Evolutionary conservation across 2,888 invertebrate genomes (phyloP).

Genomic region (Itoplectis maculator): DNA sequence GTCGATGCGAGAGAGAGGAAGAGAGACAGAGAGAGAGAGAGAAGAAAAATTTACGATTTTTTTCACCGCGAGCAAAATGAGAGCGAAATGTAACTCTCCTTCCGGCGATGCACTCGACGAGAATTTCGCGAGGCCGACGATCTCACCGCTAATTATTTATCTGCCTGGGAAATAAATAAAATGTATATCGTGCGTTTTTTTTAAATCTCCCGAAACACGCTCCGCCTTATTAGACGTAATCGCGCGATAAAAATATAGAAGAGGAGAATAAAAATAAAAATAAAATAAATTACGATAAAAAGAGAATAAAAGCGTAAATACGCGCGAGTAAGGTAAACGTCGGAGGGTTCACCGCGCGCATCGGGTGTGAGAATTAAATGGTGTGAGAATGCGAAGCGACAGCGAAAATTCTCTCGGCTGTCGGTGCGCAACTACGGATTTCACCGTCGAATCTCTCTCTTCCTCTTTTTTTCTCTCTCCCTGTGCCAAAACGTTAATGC

Average conservation of each 20-base stretch:
- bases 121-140: too few species aligned
- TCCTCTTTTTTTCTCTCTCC: neutral
- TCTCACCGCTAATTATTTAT: too few species aligned
- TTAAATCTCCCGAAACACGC: slow-evolving; percentile 13
- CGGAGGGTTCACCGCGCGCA: neutral
- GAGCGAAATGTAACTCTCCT: too few species aligned
- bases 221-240: slow-evolving; percentile 57
- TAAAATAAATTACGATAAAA: too few species aligned
- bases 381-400: slow-evolving; percentile 24
- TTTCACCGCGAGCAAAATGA: too few species aligned
- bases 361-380: slow-evolving; percentile 24
- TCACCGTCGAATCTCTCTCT: neutral
- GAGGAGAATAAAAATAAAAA: slow-evolving; percentile 38
- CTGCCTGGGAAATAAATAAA: too few species aligned
- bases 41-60: neutral
- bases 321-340: slow-evolving; percentile 27
- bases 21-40: slow-evolving; percentile 24
- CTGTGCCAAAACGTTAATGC: slow-evolving; percentile 4
- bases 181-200: too few species aligned
- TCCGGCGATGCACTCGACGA: too few species aligned
- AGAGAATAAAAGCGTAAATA: neutral
- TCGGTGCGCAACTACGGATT: slow-evolving; percentile 16
- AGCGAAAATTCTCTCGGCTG: slow-evolving; percentile 9
- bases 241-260: slow-evolving; percentile 56
- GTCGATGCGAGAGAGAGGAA: slow-evolving; percentile 20